A percentile compares a stretch with the other conserved stretches of the same genome.
These are phyloP conservation scores for Meloidogyne hapla DNA, from an alignment of 1,140 invertebrate species.

Conservation along the genomic window DNA sequence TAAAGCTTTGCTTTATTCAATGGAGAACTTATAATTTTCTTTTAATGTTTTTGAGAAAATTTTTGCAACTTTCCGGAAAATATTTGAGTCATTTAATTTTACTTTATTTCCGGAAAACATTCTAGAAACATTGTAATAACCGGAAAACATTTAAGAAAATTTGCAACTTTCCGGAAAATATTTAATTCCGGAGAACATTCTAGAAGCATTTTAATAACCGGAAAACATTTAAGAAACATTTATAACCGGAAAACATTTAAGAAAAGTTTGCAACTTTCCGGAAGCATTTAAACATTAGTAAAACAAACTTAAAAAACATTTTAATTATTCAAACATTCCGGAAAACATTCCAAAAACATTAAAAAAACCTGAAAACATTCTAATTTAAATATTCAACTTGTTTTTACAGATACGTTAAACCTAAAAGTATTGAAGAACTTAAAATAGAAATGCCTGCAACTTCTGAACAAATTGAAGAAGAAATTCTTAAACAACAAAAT, in stretches of 20 bases:
- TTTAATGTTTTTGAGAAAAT: not conserved
- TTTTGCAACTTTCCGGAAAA: not conserved
- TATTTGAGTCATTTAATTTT: not conserved
- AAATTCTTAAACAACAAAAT: constrained; percentile 47
- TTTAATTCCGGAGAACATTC: no score
- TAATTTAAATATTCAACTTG: not conserved
- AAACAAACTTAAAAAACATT: no score
- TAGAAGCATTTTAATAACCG: no score
- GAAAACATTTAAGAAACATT: no score
- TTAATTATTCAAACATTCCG: not conserved
- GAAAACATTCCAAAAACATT: not conserved
- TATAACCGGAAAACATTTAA: not conserved
- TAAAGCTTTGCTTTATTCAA: not conserved
- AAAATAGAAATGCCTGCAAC: constrained; percentile 30
- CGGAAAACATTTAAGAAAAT: no score
- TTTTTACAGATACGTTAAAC: constrained; percentile 36
- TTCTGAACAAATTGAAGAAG: constrained; percentile 31
- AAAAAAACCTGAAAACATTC: not conserved
- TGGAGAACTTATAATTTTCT: not conserved
- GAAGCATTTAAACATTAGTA: not conserved
- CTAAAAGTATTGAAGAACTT: constrained; percentile 38
- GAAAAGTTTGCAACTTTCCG: not conserved
- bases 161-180: no score
- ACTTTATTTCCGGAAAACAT: no score
- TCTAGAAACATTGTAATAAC: no score